Evolutionary conservation across 2,888 invertebrate genomes (phyloP).

Genomic region (Scaptomyza polygonia): DNA sequence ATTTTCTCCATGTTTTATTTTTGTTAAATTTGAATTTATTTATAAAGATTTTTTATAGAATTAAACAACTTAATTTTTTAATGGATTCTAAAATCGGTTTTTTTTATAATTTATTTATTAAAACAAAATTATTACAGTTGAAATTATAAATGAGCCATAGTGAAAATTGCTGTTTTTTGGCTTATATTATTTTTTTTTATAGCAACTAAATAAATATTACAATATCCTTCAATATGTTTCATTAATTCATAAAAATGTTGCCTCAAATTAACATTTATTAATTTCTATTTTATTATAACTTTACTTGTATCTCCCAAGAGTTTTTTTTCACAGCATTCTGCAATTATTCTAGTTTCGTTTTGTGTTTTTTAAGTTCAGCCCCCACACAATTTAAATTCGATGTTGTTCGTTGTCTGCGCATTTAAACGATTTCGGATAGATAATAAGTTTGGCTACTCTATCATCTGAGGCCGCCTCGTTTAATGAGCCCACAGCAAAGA

Average conservation of each 20-base stretch:
- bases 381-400: not conserved
- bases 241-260: not conserved
- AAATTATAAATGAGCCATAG: no score
- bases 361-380: not conserved
- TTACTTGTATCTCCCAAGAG: not conserved
- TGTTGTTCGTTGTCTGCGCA: not conserved
- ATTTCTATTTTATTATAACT: not conserved
- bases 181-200: no score
- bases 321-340: not conserved
- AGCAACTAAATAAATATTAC: no score
- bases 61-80: no score
- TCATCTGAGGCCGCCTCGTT: constrained; percentile 23
- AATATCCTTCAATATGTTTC: not conserved
- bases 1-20: no score
- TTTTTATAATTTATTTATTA: no score
- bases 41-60: no score
- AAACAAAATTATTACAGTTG: no score
- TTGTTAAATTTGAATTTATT: no score
- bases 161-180: no score
- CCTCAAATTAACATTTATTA: not conserved
- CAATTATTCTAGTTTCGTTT: not conserved
- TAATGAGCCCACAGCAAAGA: constrained; percentile 25
- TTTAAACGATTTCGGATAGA: constrained; percentile 1
- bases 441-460: constrained; percentile 17
- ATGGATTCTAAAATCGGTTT: no score